Base-by-base conservation (phyloP, 2,797 vertebrate species). In the Chrysocyon brachyurus region DNA sequence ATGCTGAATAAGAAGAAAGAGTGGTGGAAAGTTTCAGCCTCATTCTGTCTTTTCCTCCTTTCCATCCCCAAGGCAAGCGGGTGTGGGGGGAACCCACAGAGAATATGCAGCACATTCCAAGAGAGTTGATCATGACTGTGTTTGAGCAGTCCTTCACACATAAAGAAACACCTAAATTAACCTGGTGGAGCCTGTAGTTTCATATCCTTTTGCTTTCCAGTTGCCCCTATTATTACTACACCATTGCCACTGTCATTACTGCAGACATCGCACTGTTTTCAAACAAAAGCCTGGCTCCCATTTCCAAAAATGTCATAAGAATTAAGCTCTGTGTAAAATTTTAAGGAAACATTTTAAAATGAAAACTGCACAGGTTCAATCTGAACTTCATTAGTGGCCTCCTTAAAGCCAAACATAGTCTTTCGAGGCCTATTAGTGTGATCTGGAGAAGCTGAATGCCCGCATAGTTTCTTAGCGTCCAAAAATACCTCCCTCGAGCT, bases 301-400 rank as follows among this genome's bases (percentile, higher is more conserved):
- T 96, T 89, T 52, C 95, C 70, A 31, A 98, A 97, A 96, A 96
- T 96, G 90, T 92, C 91, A 21, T 87, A 96, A 95, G 94, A 97
- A 57, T 91, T 91, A 96, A 93, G 78, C 57, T 97, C 94, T 91
- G 90, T 88, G 2, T 96, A 84, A 61, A 87, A 84, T 54, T 64
- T 88, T 96, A 95, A 91, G 97, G 52, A 97, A 97, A 91, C 94
- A 49, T 92, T 98, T 97, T 96, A 95, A 96, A 90, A 90, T 82
- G 26, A 12, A 66, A 96, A 77, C 94, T 68, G n/a, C 8, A 85
- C 84, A 64, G 82, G 93, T 98, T 98, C 97, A 97, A 82, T 95
- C 79, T 94, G 96, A 98, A 95, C 95, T 97, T 98, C 96, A 95
- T 98, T 97, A 98, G 97, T 97, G 96, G 95, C 94, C 79, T 59